Conservation (phyloP, 2,888 invertebrate genomes). For the Trachelus stipa region DNA sequence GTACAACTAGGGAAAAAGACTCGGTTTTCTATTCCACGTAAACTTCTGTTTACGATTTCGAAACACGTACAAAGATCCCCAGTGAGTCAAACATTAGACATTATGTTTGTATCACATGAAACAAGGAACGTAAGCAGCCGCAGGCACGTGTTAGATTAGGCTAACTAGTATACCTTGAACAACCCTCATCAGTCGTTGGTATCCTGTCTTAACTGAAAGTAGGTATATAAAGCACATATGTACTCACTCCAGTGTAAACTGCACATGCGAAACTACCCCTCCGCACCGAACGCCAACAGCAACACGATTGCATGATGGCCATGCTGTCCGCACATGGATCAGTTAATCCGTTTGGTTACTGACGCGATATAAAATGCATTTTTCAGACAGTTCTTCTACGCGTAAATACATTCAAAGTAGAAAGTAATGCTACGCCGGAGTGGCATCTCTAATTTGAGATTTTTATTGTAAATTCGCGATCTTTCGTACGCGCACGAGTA, state of each 20-base stretch:
- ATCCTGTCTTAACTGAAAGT: background rate
- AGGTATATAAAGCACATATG: background rate
- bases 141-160: background rate
- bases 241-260: constrained; percentile 77
- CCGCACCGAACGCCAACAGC: constrained; percentile 81
- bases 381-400: background rate
- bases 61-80: background rate
- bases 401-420: background rate
- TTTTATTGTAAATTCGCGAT: background rate
- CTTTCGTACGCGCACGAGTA: background rate
- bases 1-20: background rate
- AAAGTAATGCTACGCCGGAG: background rate
- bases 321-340: constrained; percentile 63
- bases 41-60: background rate
- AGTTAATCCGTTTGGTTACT: background rate
- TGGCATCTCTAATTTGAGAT: background rate
- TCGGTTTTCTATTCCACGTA: background rate
- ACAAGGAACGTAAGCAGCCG: background rate
- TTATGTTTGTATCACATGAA: background rate
- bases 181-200: background rate
- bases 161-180: background rate
- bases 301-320: constrained; percentile 82
- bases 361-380: background rate
- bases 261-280: constrained; percentile 81
- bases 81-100: background rate